These are phyloP conservation scores for Dinoponera quadriceps DNA, from an alignment of 1,140 invertebrate genomes.

Conservation along the genomic window DNA sequence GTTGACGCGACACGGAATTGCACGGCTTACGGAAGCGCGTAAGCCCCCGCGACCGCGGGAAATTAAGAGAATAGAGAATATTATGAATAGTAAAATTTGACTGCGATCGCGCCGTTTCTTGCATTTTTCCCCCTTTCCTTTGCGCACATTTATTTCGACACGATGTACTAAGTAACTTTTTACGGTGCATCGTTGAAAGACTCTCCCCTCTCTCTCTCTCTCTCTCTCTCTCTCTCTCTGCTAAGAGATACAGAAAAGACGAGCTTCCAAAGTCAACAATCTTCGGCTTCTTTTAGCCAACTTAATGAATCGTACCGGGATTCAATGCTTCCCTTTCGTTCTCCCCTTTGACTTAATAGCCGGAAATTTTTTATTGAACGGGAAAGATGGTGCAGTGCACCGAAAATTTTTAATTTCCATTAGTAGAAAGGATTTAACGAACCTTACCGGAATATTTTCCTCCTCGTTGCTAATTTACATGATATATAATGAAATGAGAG, in stretches of 20 bases:
- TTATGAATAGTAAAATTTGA: background rate
- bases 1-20: slow-evolving; percentile 21
- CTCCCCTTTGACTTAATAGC: background rate
- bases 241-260: background rate
- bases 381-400: background rate
- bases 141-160: background rate
- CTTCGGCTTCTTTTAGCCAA: background rate
- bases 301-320: slow-evolving; percentile 4
- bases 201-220: too few relatives aligned
- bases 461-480: background rate
- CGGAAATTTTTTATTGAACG: background rate
- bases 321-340: background rate
- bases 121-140: background rate
- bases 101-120: too few relatives aligned
- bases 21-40: background rate
- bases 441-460: slow-evolving; percentile 5
- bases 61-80: slow-evolving; percentile 20
- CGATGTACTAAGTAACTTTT: too few relatives aligned
- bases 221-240: too few relatives aligned
- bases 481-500: slow-evolving; percentile 5
- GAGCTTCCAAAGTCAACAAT: background rate
- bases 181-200: background rate
- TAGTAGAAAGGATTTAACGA: background rate
- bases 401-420: slow-evolving; percentile 21
- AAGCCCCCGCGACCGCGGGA: background rate